These are phyloP conservation scores for Graphium colonna DNA, from an alignment of 2,888 invertebrate species.

Conservation along the genomic window DNA sequence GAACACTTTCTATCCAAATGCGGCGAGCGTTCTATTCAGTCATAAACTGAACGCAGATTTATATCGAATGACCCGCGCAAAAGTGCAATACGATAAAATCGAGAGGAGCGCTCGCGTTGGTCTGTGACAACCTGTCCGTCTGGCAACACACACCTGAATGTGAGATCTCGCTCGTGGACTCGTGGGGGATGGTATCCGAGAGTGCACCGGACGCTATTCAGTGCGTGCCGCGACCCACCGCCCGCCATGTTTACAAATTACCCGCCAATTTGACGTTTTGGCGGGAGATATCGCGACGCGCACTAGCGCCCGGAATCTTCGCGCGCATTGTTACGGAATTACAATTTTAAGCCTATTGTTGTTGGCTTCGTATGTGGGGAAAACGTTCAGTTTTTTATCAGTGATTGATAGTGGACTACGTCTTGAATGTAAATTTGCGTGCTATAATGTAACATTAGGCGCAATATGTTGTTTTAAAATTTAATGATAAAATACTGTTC, in stretches of 20 bases:
- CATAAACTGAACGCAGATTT: constrained; percentile 41
- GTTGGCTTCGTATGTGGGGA: not conserved
- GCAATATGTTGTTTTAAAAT: not conserved
- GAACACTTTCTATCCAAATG: constrained; percentile 55
- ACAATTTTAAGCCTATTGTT: constrained; percentile 16
- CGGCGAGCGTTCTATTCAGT: not conserved
- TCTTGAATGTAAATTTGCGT: not conserved
- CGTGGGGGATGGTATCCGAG: constrained; percentile 50
- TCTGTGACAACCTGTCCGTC: constrained; percentile 56
- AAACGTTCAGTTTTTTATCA: not conserved
- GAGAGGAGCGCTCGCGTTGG: constrained; percentile 38
- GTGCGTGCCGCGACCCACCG: constrained; percentile 36
- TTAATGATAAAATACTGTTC: too few relatives aligned
- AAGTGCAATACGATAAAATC: constrained; percentile 56
- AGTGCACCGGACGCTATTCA: constrained; percentile 59
- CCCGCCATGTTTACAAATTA: constrained; percentile 37
- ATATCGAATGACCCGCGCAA: constrained; percentile 46
- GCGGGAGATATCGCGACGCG: constrained; percentile 22
- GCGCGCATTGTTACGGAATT: constrained; percentile 15
- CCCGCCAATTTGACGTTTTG: constrained; percentile 33
- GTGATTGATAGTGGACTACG: not conserved
- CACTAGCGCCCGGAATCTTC: constrained; percentile 23
- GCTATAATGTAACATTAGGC: not conserved
- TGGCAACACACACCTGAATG: constrained; percentile 61
- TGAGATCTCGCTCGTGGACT: constrained; percentile 35